These are phyloP conservation scores for Eristalinus sepulchralis DNA, from an alignment of 2,888 invertebrate genomes.

Conservation along the genomic window DNA sequence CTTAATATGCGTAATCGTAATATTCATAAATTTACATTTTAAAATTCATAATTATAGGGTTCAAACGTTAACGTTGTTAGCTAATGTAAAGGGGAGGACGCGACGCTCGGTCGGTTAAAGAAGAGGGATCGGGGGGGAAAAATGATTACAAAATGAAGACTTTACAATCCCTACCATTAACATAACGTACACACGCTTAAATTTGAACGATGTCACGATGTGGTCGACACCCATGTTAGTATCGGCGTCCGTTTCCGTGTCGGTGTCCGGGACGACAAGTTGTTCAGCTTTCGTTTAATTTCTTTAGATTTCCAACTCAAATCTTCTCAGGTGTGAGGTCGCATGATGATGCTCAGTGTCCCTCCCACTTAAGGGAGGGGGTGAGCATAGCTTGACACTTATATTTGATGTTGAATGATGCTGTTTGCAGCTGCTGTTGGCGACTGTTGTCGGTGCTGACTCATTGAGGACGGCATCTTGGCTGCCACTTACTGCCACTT, in stretches of 20 bases:
- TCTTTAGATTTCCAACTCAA: slow-evolving; percentile 82
- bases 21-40: slow-evolving; percentile 51
- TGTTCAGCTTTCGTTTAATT: neutral
- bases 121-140: slow-evolving; percentile 8
- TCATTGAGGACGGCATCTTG: slow-evolving; percentile 15
- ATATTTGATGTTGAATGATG: slow-evolving; percentile 59
- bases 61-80: slow-evolving; percentile 36
- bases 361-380: slow-evolving; percentile 85
- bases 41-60: slow-evolving; percentile 9
- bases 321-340: slow-evolving; percentile 83
- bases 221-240: neutral
- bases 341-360: slow-evolving; percentile 83
- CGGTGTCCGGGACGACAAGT: slow-evolving; percentile 24
- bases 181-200: slow-evolving; percentile 19
- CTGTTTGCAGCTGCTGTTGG: slow-evolving; percentile 37
- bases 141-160: slow-evolving; percentile 55
- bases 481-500: slow-evolving; percentile 52
- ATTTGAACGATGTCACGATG: neutral
- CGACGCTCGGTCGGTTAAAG: neutral
- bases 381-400: slow-evolving; percentile 76
- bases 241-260: neutral
- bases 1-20: slow-evolving; percentile 35
- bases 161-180: slow-evolving; percentile 40
- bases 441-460: slow-evolving; percentile 20
- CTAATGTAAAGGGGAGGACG: slow-evolving; percentile 8